Evolutionary conservation across 2,113 vertebrate genomes (phyloP), one percentile per base, ranked within the genome.

Genomic region (Thamnophis sirtalis): DNA sequence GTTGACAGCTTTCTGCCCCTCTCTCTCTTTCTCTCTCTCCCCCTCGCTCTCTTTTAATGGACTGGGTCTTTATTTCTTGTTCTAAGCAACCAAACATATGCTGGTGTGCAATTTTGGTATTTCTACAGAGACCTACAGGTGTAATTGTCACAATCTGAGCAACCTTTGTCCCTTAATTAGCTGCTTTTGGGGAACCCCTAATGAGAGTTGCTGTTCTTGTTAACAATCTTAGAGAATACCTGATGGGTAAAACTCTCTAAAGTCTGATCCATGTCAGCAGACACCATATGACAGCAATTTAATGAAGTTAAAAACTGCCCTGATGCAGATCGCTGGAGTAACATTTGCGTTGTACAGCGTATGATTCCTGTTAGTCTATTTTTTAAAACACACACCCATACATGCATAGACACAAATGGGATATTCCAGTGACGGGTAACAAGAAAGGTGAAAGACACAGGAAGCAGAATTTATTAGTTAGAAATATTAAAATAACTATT

Each of bases 281-380:
- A 98, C 98, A 97, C 98, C 97, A 97, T 98, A 98, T 97, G 98
- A 98, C 98, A 98, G 98, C 97, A 98, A 98, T 98, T 99, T 99
- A 99, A 99, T 99, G 98, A 99, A 98, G 98, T 98, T 98, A 98
- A 98, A 98, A 98, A 98, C 97, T 98, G 98, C 98, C 98, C 98
- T 96, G 95, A 96, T 96, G 98, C 98, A 97, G 98, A 97, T 96
- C 95, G 94, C 96, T 96, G 93, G 95, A 96, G 85, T 94, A 97
- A 94, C 91, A 93, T 95, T 95, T 96, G 95, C 95, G 93, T 94
- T 95, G 86, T 56, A 93, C 49, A 95, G 92, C 94, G 95, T 97
- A 97, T 96, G 95, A 96, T 97, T 97, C 89, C 53, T 95, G 55
- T 89, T 92, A 53, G 92, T 95, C 92, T 95, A 48, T 92, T 94